Evolutionary conservation across 2,113 vertebrate species (phyloP).

Genomic region (Stomatorhinus ivindoensis): DNA sequence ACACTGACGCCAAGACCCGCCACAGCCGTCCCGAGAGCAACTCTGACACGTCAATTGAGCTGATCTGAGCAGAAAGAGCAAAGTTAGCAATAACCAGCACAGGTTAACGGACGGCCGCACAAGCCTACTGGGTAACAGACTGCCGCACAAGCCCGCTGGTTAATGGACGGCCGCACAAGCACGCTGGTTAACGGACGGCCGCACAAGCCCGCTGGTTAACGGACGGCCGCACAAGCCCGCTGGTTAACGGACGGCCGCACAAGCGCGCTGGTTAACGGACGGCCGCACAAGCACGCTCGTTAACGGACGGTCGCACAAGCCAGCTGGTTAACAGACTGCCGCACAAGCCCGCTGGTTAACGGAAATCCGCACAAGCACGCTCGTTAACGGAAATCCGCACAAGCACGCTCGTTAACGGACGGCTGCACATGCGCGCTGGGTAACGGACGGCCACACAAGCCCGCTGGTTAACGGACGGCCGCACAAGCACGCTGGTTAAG

Average conservation of each 20-base stretch:
- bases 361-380: too few relatives aligned
- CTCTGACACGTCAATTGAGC: neutral
- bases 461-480: neutral
- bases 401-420: neutral
- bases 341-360: neutral
- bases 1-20: neutral
- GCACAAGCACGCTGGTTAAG: neutral
- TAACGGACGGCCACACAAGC: neutral
- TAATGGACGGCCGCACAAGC: neutral
- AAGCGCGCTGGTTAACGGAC: neutral
- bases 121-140: neutral
- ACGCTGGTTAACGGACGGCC: neutral
- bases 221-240: neutral
- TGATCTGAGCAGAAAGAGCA: neutral
- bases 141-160: neutral
- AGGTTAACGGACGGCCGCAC: neutral
- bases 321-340: neutral
- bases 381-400: neutral
- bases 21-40: neutral
- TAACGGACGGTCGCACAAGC: neutral
- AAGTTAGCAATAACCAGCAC: neutral
- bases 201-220: neutral
- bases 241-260: neutral
- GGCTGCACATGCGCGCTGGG: neutral
- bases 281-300: neutral